These are phyloP conservation scores for Brachirus orientalis DNA, from an alignment of 2,113 vertebrate species.

Conservation along the genomic window DNA sequence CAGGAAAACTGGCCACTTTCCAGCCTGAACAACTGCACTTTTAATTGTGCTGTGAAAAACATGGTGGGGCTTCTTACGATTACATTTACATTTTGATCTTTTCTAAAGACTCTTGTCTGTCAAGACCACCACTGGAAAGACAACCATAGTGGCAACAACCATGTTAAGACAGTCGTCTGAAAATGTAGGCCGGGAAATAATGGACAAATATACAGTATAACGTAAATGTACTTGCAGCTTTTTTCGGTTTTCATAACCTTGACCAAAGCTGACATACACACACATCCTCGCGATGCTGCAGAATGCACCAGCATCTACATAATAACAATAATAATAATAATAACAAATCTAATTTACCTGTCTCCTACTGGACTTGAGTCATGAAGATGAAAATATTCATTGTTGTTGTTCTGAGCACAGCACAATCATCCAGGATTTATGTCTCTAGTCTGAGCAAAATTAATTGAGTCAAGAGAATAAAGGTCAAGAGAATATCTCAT, in stretches of 20 bases:
- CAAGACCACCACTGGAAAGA: no score
- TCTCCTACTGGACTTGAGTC: slow-evolving; percentile 70
- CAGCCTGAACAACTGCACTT: slow-evolving; percentile 55
- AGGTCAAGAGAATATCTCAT: slow-evolving; percentile 66
- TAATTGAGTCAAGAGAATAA: slow-evolving; percentile 73
- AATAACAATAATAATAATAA: no score
- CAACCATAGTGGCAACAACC: no score
- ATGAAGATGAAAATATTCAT: slow-evolving; percentile 70
- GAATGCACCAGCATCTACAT: slow-evolving; percentile 69
- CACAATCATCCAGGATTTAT: slow-evolving; percentile 81
- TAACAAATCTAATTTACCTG: slow-evolving; percentile 75
- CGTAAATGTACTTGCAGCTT: no score
- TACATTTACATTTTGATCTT: slow-evolving; percentile 64
- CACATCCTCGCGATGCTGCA: slow-evolving; percentile 60
- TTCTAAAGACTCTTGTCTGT: slow-evolving; percentile 25
- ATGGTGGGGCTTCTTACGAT: slow-evolving; percentile 12
- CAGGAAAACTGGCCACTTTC: slow-evolving; percentile 73
- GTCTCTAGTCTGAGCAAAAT: slow-evolving; percentile 75
- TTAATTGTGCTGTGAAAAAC: slow-evolving; percentile 59
- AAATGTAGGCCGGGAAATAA: slow-evolving; percentile 10
- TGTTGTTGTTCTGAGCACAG: slow-evolving; percentile 69
- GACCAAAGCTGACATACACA: slow-evolving; percentile 8
- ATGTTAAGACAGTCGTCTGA: no score
- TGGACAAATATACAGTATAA: no score
- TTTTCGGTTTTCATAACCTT: slow-evolving; percentile 33